Base-by-base conservation (phyloP, 2,888 invertebrate species). In the Drosophila stalkeri region DNA sequence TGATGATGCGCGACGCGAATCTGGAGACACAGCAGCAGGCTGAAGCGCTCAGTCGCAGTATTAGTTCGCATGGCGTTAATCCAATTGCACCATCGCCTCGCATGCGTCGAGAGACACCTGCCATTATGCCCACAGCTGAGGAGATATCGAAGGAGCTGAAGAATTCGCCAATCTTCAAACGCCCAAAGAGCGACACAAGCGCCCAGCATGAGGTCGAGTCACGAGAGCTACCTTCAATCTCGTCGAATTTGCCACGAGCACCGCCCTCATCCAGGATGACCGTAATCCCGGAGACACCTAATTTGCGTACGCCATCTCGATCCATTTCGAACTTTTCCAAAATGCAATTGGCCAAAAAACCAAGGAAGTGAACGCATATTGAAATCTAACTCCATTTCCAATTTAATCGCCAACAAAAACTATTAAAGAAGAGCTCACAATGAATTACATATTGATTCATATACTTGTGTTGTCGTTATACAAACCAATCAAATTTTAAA, bases 1-100 rank as follows among this genome's bases (percentile, higher is more conserved):
- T 41, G 2, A 1, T 85, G 49, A 72, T 86, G 68, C 69, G 67
- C 14, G 64, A 80, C 2, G 65, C 73, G 0, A 68, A 80, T 18
- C 64, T 55, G 44, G 90, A 87, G 66, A 65, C 70, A 0, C 68
- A 69, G 1, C 60, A 77, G 27, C 77, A 81, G 43, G 71, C 72
- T 0, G 82, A 80, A n/a, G 72, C 72, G 0, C 47, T 86, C 0
- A 59, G 88, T n/a, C 82, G 80, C 46, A 87, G 82, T 31, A 85
- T 86, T 3, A 87, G 88, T 41, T 54, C 72, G 1, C 72, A 81
- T 55, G 77, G 77, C 57, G 41, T 77, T 33, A 60, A 75, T 73
- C 64, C 66, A 11, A 2, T 37, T 5, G 43, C 77, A 5, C 59
- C 74, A 0, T 55, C 60, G 6, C 60, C 73, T 1, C 27, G 51